Percentiles rank a stretch among this genome's conserved stretches.
Conservation (phyloP, 1,140 invertebrate genomes). For the Venturia canescens region DNA sequence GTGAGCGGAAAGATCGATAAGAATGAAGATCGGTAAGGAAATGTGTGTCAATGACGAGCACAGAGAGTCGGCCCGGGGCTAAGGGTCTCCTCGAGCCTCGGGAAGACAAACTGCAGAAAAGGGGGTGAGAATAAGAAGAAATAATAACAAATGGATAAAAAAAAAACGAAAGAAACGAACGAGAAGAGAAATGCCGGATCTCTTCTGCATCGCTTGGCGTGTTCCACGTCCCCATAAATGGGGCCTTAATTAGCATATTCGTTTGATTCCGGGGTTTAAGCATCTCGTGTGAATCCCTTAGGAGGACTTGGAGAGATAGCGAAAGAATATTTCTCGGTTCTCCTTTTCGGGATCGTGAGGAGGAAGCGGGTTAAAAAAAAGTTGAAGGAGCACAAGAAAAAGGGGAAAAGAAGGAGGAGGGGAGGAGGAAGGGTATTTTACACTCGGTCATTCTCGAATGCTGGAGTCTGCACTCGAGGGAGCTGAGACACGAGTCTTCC, state of each 20-base stretch:
- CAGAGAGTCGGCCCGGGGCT: too few species aligned
- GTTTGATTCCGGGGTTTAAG: neutral
- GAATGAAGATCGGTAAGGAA: too few species aligned
- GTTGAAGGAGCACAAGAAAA: neutral
- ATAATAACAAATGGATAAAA: too few species aligned
- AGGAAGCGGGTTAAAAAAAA: neutral
- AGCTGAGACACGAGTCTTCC: slow-evolving; percentile 41
- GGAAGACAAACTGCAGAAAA: too few species aligned
- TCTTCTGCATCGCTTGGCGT: neutral
- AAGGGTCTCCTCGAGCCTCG: too few species aligned
- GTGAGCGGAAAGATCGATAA: too few species aligned
- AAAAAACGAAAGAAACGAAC: neutral
- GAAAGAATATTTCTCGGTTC: neutral
- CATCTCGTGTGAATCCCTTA: neutral
- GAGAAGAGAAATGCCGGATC: neutral
- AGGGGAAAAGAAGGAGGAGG: neutral
- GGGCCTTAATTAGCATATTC: slow-evolving; percentile 15
- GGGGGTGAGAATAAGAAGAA: too few species aligned
- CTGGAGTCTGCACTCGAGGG: slow-evolving; percentile 45
- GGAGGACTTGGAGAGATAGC: neutral
- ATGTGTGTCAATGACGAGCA: too few species aligned
- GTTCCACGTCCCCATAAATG: neutral
- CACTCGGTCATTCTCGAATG: slow-evolving; percentile 23
- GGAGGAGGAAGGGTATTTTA: slow-evolving; percentile 20
- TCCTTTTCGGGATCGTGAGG: slow-evolving; percentile 11